These are phyloP conservation scores for Spondyliosoma cantharus DNA, from an alignment of 2,797 vertebrate species.

Conservation along the genomic window DNA sequence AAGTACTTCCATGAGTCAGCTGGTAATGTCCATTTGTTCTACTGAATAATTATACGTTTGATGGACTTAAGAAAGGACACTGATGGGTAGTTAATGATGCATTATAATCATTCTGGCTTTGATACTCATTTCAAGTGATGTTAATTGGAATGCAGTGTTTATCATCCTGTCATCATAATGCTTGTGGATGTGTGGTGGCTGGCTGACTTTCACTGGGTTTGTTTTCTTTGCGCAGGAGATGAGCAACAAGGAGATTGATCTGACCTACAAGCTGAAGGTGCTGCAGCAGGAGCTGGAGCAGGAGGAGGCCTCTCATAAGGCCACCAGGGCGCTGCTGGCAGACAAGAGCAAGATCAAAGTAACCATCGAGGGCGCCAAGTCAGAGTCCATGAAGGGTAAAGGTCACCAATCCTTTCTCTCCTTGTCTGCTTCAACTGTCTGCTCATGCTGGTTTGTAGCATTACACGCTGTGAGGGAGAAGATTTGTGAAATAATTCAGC, in stretches of 20 bases:
- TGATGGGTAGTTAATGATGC: not conserved
- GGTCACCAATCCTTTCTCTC: not conserved
- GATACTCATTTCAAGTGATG: not conserved
- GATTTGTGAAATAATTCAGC: not conserved
- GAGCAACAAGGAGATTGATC: slow-evolving; percentile 98
- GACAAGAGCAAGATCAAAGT: slow-evolving; percentile 99
- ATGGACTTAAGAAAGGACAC: not conserved
- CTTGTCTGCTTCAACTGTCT: not conserved
- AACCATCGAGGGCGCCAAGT: slow-evolving; percentile 97
- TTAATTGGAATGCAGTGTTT: not conserved
- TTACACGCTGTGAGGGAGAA: not conserved
- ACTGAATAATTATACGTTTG: not conserved
- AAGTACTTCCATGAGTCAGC: not conserved
- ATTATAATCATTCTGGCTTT: not conserved
- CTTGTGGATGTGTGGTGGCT: not conserved
- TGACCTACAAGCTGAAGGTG: slow-evolving; percentile 98
- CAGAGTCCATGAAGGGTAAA: slow-evolving; percentile 96
- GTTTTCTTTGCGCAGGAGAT: slow-evolving; percentile 87
- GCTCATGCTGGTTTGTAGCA: not conserved
- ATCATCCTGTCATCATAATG: too few species aligned
- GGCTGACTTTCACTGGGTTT: not conserved
- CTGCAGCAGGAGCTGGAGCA: slow-evolving; percentile 97
- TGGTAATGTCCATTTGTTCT: not conserved
- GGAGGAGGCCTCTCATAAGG: slow-evolving; percentile 94
- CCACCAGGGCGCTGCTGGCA: slow-evolving; percentile 92